Evolutionary conservation across 1,140 invertebrate genomes (phyloP), one percentile per base, ranked within the genome.

Genomic region (Ostrea denselamellosa): DNA sequence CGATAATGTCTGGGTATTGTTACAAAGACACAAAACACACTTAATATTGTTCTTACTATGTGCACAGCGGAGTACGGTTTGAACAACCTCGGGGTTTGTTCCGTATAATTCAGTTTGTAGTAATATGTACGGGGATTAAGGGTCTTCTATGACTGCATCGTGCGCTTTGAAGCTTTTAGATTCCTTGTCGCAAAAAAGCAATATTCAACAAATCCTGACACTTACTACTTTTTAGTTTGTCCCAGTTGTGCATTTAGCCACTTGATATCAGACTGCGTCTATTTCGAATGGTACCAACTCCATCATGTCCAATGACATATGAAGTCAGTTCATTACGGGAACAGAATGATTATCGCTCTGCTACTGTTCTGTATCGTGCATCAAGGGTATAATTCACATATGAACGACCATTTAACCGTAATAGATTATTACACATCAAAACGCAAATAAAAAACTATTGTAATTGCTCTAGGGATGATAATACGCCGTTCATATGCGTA

Each of bases 201-300:
- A 34, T 17, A 12, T 34, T 12, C 28, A 77, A 28, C 25, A 77
- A 12, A 12, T 44, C 68, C 25, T 77, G 68, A 77, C 68, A 77
- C 28, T 28, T 14, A 25, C 68, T 77, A 25, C 68, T 28, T 34
- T 77, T 77, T 77, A 62, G 58, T 77, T 34, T 25, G 25, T 77
- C 68, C 68, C 68, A 77, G 22, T 77, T 77, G 68, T 34, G 14
- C 68, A 77, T 77, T 77, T 34, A 77, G 25, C 68, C 68, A 77
- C 25, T 77, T 77, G 68, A 77, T 77, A 34, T 14, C 22, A 25
- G 68, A 17, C 14, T 28, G 65, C 22, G 9, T 77, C 68, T 34
- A 77, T 25, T 77, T 77, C 56, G 56, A 17, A 7, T 7, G 9
- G 68, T 34, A 12, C 68, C 28, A 3, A 34, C 10, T 77, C 68